Conservation (phyloP, 1,140 invertebrate species). For the Fopius arisanus region DNA sequence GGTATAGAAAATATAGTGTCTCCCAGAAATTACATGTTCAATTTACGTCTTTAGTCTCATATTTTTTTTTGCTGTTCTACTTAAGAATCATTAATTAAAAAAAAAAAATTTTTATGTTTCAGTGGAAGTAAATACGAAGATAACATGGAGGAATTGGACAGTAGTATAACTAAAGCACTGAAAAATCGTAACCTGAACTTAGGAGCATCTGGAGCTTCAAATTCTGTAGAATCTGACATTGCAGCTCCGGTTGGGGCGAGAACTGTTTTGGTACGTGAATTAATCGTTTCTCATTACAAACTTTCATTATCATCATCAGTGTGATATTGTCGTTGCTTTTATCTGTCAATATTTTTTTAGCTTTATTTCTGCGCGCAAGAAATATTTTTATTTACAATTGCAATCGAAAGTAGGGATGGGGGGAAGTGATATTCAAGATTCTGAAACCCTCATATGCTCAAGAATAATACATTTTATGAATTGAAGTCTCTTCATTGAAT, state of each 20-base stretch:
- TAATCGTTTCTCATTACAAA: background rate
- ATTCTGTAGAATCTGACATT: conserved; percentile 4
- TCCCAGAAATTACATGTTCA: background rate
- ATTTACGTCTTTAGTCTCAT: background rate
- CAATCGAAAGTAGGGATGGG: too few relatives aligned
- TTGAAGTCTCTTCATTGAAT: too few relatives aligned
- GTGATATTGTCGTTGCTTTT: background rate
- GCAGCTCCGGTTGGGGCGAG: conserved; percentile 32
- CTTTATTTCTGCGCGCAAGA: background rate
- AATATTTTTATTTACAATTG: background rate
- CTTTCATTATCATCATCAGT: background rate
- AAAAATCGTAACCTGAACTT: conserved; percentile 53
- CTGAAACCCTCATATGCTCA: too few relatives aligned
- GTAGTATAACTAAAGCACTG: conserved; percentile 56
- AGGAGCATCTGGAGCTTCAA: conserved; percentile 31
- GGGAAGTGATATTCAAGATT: too few relatives aligned
- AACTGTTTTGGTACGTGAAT: conserved; percentile 48
- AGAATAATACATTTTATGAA: too few relatives aligned
- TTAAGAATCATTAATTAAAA: too few relatives aligned
- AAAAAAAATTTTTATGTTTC: conserved; percentile 38
- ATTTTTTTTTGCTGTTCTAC: too few relatives aligned
- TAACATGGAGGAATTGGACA: conserved; percentile 70
- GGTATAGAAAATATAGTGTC: conserved; percentile 62
- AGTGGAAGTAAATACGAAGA: conserved; percentile 80
- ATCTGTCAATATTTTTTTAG: background rate